Evolutionary conservation across 2,113 vertebrate species (phyloP).

Genomic region (Pandion haliaetus): DNA sequence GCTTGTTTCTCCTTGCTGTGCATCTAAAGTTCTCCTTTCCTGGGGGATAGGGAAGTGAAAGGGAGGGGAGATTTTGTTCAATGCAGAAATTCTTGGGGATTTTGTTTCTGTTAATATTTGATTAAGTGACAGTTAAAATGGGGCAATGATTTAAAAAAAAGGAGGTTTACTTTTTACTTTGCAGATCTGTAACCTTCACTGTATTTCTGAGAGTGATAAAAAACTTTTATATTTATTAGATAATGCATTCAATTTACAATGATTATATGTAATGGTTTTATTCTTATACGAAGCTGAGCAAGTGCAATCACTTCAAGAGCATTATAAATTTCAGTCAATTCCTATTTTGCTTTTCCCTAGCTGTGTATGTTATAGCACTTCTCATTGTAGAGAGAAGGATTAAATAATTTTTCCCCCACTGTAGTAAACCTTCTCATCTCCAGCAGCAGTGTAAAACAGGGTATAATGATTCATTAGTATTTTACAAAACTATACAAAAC

Average conservation of each 20-base stretch:
- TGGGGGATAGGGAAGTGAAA: fast-evolving
- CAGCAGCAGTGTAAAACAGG: not conserved
- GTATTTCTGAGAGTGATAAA: not conserved
- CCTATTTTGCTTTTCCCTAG: not conserved
- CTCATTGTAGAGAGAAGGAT: not conserved
- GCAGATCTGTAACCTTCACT: not conserved
- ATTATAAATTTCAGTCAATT: not conserved
- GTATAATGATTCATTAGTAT: not conserved
- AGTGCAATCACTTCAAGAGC: not conserved
- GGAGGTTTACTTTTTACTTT: not conserved
- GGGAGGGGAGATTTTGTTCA: not conserved
- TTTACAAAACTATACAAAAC: not conserved
- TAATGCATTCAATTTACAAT: not conserved
- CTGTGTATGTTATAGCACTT: not conserved
- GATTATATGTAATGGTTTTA: not conserved
- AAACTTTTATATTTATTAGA: not conserved
- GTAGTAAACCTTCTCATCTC: not conserved
- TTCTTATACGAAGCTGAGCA: not conserved
- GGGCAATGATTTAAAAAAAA: not conserved
- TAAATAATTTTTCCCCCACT: fast-evolving
- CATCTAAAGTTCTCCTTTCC: not conserved
- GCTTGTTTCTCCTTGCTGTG: not conserved
- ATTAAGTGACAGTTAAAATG: not conserved
- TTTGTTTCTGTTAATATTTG: not conserved
- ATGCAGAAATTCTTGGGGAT: not conserved